Conservation (phyloP, 2,113 vertebrate species). For the Anguilla japonica region DNA sequence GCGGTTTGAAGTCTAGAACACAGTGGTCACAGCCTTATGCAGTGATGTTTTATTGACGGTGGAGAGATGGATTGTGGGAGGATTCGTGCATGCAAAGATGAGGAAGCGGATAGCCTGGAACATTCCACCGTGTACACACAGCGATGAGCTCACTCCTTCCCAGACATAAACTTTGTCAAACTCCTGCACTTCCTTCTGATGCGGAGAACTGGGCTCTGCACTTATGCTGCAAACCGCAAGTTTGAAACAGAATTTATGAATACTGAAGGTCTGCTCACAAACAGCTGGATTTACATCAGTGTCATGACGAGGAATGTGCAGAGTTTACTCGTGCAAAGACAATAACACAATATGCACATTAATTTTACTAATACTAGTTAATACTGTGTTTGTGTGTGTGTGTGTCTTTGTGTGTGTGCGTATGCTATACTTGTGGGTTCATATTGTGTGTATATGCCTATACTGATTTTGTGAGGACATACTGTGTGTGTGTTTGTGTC, state of each 20-base stretch:
- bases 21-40: constrained; percentile 1
- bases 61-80: not conserved
- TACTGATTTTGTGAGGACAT: too few species aligned
- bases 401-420: too few species aligned
- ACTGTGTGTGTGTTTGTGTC: too few species aligned
- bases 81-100: not conserved
- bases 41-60: not conserved
- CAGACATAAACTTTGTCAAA: not conserved
- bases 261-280: not conserved
- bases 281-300: not conserved
- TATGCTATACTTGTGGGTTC: not conserved
- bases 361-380: not conserved
- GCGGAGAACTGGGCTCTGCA: not conserved
- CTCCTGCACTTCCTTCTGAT: not conserved
- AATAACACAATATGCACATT: not conserved
- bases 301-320: not conserved
- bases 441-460: too few species aligned
- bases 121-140: not conserved
- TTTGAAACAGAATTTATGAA: not conserved
- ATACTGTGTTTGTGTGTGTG: not conserved
- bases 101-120: not conserved
- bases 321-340: not conserved
- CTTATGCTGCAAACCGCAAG: not conserved
- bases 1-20: not conserved
- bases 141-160: not conserved